Evolutionary conservation across 1,140 invertebrate species (phyloP).

Genomic region (Eciton burchellii): DNA sequence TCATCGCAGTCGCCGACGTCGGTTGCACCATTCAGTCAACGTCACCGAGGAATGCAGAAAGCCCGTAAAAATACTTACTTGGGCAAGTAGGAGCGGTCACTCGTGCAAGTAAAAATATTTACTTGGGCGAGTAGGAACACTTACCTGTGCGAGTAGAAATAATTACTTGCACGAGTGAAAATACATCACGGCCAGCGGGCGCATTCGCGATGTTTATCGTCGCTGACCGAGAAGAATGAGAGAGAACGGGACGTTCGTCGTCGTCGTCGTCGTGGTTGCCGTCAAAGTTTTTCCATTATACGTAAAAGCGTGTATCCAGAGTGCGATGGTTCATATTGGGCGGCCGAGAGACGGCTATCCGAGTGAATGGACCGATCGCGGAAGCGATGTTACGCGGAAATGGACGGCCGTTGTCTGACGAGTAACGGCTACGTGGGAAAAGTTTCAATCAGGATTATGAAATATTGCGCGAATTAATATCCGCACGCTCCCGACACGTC

Average conservation of each 20-base stretch:
- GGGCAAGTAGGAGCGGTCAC: too few species aligned
- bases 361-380: constrained; percentile 24
- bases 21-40: constrained; percentile 32
- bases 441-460: constrained; percentile 45
- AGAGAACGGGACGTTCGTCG: constrained; percentile 29
- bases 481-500: constrained; percentile 32
- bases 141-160: too few species aligned
- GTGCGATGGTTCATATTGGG: background rate
- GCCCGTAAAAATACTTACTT: too few species aligned
- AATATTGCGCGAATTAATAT: constrained; percentile 52
- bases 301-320: constrained; percentile 29
- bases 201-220: constrained; percentile 39
- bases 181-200: background rate
- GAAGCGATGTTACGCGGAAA: constrained; percentile 5
- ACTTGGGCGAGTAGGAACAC: too few species aligned
- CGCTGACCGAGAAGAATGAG: constrained; percentile 59
- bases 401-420: constrained; percentile 20
- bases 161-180: too few species aligned
- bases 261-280: background rate
- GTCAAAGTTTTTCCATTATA: constrained; percentile 48
- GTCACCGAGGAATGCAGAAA: constrained; percentile 45
- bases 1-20: background rate
- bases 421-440: constrained; percentile 27
- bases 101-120: too few species aligned
- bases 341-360: background rate